Evolutionary conservation across 2,888 invertebrate species (phyloP).

Genomic region (Oligia fasciuncula): DNA sequence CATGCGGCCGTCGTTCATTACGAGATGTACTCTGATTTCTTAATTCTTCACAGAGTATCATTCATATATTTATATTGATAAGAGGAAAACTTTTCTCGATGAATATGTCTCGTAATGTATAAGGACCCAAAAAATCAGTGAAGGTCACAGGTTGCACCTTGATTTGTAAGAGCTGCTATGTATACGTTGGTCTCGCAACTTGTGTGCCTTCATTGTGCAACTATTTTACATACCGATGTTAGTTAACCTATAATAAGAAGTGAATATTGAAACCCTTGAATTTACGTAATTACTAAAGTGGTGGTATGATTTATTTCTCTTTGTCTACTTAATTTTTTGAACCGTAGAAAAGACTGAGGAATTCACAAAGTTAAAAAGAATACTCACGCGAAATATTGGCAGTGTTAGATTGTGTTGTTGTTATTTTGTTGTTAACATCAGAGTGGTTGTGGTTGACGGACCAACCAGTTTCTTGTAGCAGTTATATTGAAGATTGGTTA

Average conservation of each 20-base stretch:
- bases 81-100: slow-evolving; percentile 55
- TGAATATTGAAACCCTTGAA: slow-evolving; percentile 83
- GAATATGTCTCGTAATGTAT: slow-evolving; percentile 76
- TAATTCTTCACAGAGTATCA: slow-evolving; percentile 62
- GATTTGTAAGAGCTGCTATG: slow-evolving; percentile 65
- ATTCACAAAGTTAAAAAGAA: slow-evolving; percentile 85
- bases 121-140: slow-evolving; percentile 73
- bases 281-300: slow-evolving; percentile 81
- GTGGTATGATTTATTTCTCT: slow-evolving; percentile 77
- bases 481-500: slow-evolving; percentile 75
- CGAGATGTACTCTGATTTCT: slow-evolving; percentile 74
- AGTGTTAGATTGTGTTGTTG: slow-evolving; percentile 79
- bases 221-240: slow-evolving; percentile 90
- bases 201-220: slow-evolving; percentile 79
- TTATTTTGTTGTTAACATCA: slow-evolving; percentile 77
- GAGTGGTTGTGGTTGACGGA: slow-evolving; percentile 85
- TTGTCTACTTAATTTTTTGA: slow-evolving; percentile 80
- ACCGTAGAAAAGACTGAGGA: slow-evolving; percentile 88
- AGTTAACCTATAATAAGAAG: slow-evolving; percentile 82
- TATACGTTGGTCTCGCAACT: slow-evolving; percentile 70
- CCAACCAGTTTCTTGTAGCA: slow-evolving; percentile 80
- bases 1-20: slow-evolving; percentile 72
- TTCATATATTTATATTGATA: slow-evolving; percentile 68
- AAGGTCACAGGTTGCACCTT: slow-evolving; percentile 74
- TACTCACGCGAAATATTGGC: slow-evolving; percentile 85